Conservation (phyloP, 2,113 vertebrate species). For the Protomyctophum bolini region DNA sequence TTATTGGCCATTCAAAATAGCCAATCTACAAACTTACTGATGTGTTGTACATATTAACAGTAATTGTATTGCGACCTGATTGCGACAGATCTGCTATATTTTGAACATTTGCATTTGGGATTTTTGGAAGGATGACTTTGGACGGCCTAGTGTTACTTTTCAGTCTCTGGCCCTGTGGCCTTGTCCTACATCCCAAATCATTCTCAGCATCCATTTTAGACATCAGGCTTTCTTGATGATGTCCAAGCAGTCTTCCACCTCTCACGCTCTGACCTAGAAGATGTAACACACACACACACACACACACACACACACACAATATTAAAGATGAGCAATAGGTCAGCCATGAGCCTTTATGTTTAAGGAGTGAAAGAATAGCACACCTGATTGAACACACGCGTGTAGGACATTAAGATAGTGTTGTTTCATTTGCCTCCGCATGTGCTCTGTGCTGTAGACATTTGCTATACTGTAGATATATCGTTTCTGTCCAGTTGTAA, state of each 20-base stretch:
- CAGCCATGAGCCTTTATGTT: background rate
- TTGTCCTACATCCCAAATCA: slow-evolving; percentile 8
- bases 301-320: background rate
- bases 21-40: no score
- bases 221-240: slow-evolving; percentile 10
- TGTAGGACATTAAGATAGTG: slow-evolving; percentile 70
- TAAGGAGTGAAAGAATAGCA: background rate
- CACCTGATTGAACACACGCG: slow-evolving; percentile 41
- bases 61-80: no score
- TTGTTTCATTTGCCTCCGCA: slow-evolving; percentile 74
- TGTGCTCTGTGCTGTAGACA: slow-evolving; percentile 72
- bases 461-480: slow-evolving; percentile 76
- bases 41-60: no score
- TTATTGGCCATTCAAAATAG: no score
- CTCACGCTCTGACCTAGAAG: slow-evolving; percentile 36
- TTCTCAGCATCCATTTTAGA: slow-evolving; percentile 24
- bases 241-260: slow-evolving; percentile 20
- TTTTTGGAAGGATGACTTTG: slow-evolving; percentile 54
- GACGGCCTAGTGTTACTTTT: slow-evolving; percentile 20
- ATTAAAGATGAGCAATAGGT: background rate
- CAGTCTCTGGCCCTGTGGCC: slow-evolving; percentile 24
- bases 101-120: slow-evolving; percentile 5
- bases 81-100: no score
- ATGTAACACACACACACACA: slow-evolving; percentile 1
- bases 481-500: slow-evolving; percentile 69